Evolutionary conservation across 2,797 vertebrate genomes (phyloP), one percentile per base, ranked within the genome.

Genomic region (Echiichthys vipera): DNA sequence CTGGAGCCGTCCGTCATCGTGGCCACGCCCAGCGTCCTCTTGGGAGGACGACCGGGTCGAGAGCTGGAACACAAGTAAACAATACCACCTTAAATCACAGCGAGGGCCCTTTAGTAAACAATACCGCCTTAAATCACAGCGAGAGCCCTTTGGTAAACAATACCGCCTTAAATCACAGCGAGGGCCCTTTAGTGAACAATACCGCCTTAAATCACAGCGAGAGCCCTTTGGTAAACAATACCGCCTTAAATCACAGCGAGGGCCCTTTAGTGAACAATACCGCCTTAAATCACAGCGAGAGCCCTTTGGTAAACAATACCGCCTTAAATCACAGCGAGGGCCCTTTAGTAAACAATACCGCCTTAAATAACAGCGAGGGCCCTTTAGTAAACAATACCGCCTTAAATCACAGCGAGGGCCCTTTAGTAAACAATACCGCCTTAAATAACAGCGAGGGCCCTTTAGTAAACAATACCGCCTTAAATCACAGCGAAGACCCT

Each of bases 41-140:
- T 88, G 0, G 85, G 85, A 39, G 85, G 85, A 7, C 85, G 85
- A 24, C 85, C 85, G 0, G 85, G 85, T 13, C 83, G 78, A 62
- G 85, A 88, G 62, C 85, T 88, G 50, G 17, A 57, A 51, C 12
- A 53, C 20, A 46, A 25, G 17, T 56, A 18, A 4, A 22, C 18
- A 3, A 2, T 17, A 42, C 40, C 40, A 42, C 42, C 10, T 45
- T 45, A 45, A 45, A 32, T n/a, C n/a, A 46, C 12, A 10, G 22
- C 7, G 3, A n/a, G 24, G 12, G 18, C 2, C 3, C 29, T 65
- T 50, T 34, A 25, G 17, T 56, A 18, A 4, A 22, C 18, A 3
- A 2, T 17, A 42, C 40, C 40, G n/a, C 42, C 10, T 45, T 45
- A 45, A 45, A 32, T n/a, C n/a, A 46, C 12, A 10, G 22, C 7